Base-by-base conservation (phyloP, 2,113 vertebrate genomes). In the Sylvilagus bachmani region DNA sequence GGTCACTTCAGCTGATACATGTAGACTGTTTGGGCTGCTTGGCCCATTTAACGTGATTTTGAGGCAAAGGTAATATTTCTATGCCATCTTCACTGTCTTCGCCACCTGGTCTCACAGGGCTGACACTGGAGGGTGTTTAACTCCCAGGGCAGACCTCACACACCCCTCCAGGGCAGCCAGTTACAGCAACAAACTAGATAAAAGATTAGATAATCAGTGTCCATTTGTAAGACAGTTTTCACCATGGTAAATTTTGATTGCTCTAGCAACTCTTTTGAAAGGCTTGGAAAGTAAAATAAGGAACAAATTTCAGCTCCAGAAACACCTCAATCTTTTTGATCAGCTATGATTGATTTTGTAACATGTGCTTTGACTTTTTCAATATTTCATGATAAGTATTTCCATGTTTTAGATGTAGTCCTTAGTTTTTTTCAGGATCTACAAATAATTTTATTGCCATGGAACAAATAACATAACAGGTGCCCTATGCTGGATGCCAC, bases 361-460 rank as follows among this genome's bases (percentile, higher is more conserved):
- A 21, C 53, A 2, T 31, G 10, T 73, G 36, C 5, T 78, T 82
- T 89, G 80, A 38, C 19, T n/a, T 78, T 51, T 64, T 58, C 44
- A 86, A 29, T 55, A 55, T 38, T 38, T 67, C 55, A 77, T 62
- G 38, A 53, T 10, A 62, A 81, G 36, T 44, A 71, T n/a, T 53
- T 73, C 49, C 22, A 61, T 31, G 19, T 69, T 81, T 69, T 74
- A n/a, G 16, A 51, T n/a, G 67, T 36, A 3, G 31, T 55, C 24
- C 64, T 53, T 69, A 69, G 9, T 53, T 58, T 58, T 58, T 58
- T 58, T 17, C 2, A 75, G 96, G 97, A 92, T 98, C 98, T 98
- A 98, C 98, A 98, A 98, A 98, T 89, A 97, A 98, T 98, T 98
- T 98, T 98, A 98, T 98, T 98, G 98, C 98, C 98, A 98, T 96